These are phyloP conservation scores for Bilobella aurantiaca DNA, from an alignment of 1,140 invertebrate genomes.

Conservation along the genomic window DNA sequence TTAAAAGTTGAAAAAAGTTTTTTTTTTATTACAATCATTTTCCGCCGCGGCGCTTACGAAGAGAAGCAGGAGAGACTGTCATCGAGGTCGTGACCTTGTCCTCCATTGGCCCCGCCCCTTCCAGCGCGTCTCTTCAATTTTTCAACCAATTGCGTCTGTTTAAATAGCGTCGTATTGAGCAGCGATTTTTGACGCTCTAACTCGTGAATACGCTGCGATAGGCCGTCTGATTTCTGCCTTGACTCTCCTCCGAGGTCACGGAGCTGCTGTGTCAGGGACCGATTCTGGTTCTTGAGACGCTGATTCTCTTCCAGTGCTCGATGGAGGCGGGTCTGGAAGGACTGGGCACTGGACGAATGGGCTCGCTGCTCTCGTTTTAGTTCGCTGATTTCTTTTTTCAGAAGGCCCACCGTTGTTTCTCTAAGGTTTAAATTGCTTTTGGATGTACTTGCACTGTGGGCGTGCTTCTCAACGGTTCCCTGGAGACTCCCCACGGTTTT, in stretches of 20 bases:
- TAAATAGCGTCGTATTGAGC: slow-evolving; percentile 17
- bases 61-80: background rate
- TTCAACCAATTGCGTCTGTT: slow-evolving; percentile 21
- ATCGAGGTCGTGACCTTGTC: background rate
- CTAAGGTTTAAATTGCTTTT: slow-evolving; percentile 27
- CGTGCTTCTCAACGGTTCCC: slow-evolving; percentile 20
- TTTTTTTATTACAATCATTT: too few species aligned
- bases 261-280: slow-evolving; percentile 12
- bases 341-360: slow-evolving; percentile 14
- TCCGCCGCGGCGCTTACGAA: too few species aligned
- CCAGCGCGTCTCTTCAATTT: slow-evolving; percentile 12
- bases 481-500: slow-evolving; percentile 17
- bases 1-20: too few species aligned
- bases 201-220: slow-evolving; percentile 11
- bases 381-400: slow-evolving; percentile 28
- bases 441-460: slow-evolving; percentile 10
- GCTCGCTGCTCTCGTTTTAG: slow-evolving; percentile 24
- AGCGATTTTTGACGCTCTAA: slow-evolving; percentile 25
- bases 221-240: slow-evolving; percentile 18
- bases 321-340: slow-evolving; percentile 25
- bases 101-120: background rate
- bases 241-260: slow-evolving; percentile 24
- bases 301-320: slow-evolving; percentile 26
- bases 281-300: slow-evolving; percentile 26
- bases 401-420: slow-evolving; percentile 11